A percentile compares a stretch with the other conserved stretches of the same genome.
Evolutionary conservation across 2,888 invertebrate species (phyloP).

Genomic region (Allolobophora icterica): DNA sequence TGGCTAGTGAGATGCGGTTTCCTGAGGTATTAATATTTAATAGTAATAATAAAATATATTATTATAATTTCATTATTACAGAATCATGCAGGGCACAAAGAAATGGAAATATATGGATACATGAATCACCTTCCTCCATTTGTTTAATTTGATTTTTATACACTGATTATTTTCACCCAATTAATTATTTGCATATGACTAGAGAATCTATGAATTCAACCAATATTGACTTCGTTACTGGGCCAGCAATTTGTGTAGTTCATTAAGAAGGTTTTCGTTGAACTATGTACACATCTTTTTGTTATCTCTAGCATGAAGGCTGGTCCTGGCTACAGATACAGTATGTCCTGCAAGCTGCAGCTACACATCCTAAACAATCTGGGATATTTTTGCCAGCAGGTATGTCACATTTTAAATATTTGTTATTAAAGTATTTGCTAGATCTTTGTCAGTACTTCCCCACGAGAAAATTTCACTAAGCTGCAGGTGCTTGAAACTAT

Average conservation of each 20-base stretch:
- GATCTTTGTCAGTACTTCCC: too few species aligned
- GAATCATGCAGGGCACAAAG: too few species aligned
- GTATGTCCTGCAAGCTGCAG: slow-evolving; percentile 58
- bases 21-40: too few species aligned
- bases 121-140: neutral
- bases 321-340: slow-evolving; percentile 52
- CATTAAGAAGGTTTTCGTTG: neutral
- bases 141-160: neutral
- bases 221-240: too few species aligned
- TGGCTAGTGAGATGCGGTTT: too few species aligned
- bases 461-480: too few species aligned
- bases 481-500: too few species aligned
- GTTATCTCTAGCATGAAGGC: slow-evolving; percentile 51
- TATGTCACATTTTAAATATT: slow-evolving; percentile 41
- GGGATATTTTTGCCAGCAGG: slow-evolving; percentile 52
- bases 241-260: too few species aligned
- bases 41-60: too few species aligned
- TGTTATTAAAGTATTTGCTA: neutral
- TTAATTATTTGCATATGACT: too few species aligned
- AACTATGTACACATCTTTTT: neutral
- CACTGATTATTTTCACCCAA: neutral
- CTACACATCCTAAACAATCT: slow-evolving; percentile 51
- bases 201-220: too few species aligned
- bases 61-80: too few species aligned
- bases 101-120: neutral